phyloP scores from a whole-genome alignment of 2,797 vertebrate genomes.

The Huso huso region DNA sequence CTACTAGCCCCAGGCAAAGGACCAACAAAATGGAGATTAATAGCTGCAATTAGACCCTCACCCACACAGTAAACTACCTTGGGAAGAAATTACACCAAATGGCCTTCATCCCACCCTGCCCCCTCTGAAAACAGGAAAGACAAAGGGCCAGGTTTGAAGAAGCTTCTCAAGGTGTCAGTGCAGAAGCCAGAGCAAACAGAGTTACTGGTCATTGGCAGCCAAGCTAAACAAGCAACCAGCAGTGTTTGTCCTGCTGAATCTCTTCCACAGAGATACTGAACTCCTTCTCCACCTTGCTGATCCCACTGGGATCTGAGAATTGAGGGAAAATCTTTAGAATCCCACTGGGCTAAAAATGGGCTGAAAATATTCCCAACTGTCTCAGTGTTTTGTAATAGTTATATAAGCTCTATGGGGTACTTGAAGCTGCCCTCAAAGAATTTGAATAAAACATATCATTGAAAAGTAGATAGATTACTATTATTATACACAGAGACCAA shows the following conservation, averaged over 20 bases:
- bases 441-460: too few species aligned
- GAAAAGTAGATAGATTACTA: too few species aligned
- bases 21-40: too few species aligned
- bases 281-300: conserved; percentile 50
- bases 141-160: conserved; percentile 31
- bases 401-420: too few species aligned
- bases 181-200: conserved; percentile 34
- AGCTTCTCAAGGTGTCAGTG: conserved; percentile 7
- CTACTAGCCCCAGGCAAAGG: too few species aligned
- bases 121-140: conserved; percentile 30
- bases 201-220: conserved; percentile 45
- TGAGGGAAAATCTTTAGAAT: too few species aligned
- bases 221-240: conserved; percentile 56
- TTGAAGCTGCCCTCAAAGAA: too few species aligned
- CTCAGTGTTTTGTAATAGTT: too few species aligned
- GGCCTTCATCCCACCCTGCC: conserved; percentile 1
- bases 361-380: too few species aligned
- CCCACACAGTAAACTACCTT: neutral
- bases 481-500: too few species aligned
- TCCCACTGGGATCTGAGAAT: conserved; percentile 23
- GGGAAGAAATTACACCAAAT: neutral
- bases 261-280: conserved; percentile 63
- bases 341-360: too few species aligned
- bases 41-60: too few species aligned
- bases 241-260: conserved; percentile 53